Conservation (phyloP, 2,888 invertebrate species). For the Blera fallax region DNA sequence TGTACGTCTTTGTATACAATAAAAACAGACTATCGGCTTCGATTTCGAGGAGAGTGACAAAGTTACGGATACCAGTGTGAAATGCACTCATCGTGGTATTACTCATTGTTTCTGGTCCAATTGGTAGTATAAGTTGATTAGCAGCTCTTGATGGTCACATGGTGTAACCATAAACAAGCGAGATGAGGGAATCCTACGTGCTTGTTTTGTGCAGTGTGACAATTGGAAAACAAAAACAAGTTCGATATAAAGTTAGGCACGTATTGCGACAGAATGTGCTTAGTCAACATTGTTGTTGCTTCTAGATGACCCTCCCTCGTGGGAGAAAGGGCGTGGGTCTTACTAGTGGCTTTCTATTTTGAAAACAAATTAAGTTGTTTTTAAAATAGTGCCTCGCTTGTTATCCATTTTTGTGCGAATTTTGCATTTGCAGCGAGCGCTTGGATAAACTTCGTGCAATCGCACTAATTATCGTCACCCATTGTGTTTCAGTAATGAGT, state of each 20-base stretch:
- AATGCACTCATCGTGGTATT: neutral
- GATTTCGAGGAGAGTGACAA: neutral
- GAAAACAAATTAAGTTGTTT: conserved; percentile 37
- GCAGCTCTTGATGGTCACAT: conserved; percentile 4
- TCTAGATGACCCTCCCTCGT: neutral
- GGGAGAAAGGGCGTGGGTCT: conserved; percentile 6
- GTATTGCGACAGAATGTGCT: neutral
- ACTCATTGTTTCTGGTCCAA: neutral
- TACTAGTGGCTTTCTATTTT: conserved; percentile 8
- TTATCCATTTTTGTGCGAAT: neutral
- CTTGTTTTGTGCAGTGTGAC: neutral
- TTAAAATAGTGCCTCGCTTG: neutral
- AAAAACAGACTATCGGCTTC: neutral
- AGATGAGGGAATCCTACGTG: neutral
- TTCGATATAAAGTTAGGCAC: neutral
- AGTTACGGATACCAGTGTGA: neutral
- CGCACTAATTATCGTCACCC: too few relatives aligned
- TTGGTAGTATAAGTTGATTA: neutral
- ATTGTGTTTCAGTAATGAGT: too few relatives aligned
- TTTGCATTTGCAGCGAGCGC: neutral
- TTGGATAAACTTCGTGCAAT: too few relatives aligned
- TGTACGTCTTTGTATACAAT: neutral
- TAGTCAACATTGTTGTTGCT: neutral
- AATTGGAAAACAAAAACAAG: conserved; percentile 31
- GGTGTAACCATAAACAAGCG: neutral